These are phyloP conservation scores for Drosophila histrio DNA, from an alignment of 2,888 invertebrate genomes.

Conservation along the genomic window DNA sequence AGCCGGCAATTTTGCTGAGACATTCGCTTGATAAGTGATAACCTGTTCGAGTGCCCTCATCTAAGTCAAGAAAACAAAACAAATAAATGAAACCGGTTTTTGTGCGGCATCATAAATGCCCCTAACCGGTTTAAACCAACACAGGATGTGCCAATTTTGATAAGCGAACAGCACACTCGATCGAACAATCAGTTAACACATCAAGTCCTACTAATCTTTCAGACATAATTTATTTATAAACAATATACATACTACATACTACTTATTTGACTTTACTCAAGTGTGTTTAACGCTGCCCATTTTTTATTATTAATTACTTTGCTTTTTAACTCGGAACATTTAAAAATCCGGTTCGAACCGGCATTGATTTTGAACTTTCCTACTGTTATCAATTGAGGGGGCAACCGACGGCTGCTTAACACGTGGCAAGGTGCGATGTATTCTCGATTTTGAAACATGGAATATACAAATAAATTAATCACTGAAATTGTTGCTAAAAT, in stretches of 20 bases:
- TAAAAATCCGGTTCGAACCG: conserved; percentile 23
- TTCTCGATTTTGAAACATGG: conserved; percentile 28
- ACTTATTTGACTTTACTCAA: conserved; percentile 20
- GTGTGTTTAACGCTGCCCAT: conserved; percentile 29
- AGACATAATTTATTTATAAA: conserved; percentile 47
- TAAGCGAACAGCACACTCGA: conserved; percentile 32
- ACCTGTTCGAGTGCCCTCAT: conserved; percentile 58
- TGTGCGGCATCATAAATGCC: conserved; percentile 3
- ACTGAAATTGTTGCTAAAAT: conserved; percentile 13
- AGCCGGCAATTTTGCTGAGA: conserved; percentile 9
- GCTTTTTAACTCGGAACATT: conserved; percentile 13
- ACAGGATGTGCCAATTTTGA: conserved; percentile 67
- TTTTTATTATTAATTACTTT: conserved; percentile 42
- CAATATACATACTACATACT: no score
- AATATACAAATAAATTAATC: conserved; percentile 16
- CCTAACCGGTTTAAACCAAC: conserved; percentile 58
- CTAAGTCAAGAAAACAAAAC: conserved; percentile 35
- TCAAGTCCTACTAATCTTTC: conserved; percentile 52
- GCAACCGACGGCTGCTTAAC: neutral
- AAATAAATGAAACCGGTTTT: conserved; percentile 59
- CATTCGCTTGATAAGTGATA: conserved; percentile 52
- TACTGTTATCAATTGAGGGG: conserved; percentile 37
- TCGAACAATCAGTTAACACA: conserved; percentile 32
- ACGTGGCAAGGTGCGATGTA: conserved; percentile 18
- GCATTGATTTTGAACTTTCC: conserved; percentile 37